A percentile compares a stretch with the other conserved stretches of the same genome.
These are phyloP conservation scores for Hucho hucho DNA, from an alignment of 2,113 vertebrate genomes.

Conservation along the genomic window DNA sequence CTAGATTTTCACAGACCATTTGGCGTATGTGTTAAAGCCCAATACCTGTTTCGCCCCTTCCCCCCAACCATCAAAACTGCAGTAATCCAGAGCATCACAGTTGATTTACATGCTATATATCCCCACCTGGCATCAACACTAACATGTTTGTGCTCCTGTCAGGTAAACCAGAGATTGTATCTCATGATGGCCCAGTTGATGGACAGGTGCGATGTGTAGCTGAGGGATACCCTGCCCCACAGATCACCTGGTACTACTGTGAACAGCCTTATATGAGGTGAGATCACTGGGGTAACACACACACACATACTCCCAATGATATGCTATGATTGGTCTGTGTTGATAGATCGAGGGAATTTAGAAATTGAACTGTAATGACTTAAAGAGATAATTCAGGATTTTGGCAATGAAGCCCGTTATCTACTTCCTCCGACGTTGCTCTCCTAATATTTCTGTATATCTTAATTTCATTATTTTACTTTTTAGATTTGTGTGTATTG, in stretches of 20 bases:
- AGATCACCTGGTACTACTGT: slow-evolving; percentile 93
- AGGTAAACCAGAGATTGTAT: slow-evolving; percentile 93
- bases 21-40: too few species aligned
- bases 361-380: too few species aligned
- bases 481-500: too few species aligned
- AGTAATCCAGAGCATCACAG: neutral
- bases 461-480: too few species aligned
- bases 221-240: slow-evolving; percentile 87
- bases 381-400: too few species aligned
- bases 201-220: slow-evolving; percentile 90
- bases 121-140: neutral
- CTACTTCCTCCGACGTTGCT: too few species aligned
- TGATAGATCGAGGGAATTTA: too few species aligned
- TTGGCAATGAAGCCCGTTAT: too few species aligned
- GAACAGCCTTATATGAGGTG: slow-evolving; percentile 85
- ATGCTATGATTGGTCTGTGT: slow-evolving; percentile 4
- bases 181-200: slow-evolving; percentile 79
- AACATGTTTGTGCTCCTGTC: slow-evolving; percentile 39
- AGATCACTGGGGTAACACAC: slow-evolving; percentile 23
- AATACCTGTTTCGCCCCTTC: too few species aligned
- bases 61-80: too few species aligned
- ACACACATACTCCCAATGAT: neutral
- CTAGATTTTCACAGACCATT: neutral
- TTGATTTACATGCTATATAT: neutral
- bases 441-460: too few species aligned